Conservation (phyloP, 2,113 vertebrate species). For the Rhinoptilus africanus region DNA sequence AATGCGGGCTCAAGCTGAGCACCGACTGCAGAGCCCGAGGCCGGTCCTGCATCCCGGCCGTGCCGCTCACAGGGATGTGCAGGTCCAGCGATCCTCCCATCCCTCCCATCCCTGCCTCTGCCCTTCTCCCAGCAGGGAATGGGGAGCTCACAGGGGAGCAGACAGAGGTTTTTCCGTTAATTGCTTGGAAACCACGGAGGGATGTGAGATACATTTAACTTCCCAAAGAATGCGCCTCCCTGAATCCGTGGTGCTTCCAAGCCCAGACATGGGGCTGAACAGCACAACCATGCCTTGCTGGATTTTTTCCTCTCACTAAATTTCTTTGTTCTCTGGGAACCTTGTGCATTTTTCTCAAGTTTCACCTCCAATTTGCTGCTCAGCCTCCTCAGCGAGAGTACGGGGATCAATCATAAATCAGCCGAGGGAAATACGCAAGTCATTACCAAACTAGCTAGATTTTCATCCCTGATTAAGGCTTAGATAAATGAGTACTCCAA, state of each 20-base stretch:
- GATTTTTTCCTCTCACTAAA: not conserved
- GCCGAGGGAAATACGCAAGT: conserved; percentile 30
- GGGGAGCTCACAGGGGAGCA: not conserved
- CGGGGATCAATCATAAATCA: conserved; percentile 43
- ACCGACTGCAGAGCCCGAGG: not conserved
- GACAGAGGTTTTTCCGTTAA: not conserved
- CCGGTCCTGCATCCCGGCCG: not conserved
- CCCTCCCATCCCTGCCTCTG: not conserved
- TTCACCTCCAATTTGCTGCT: not conserved
- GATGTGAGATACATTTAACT: not conserved
- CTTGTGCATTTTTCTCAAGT: not conserved
- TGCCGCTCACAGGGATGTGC: not conserved
- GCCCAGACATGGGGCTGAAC: fast-evolving
- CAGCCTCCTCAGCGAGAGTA: not conserved
- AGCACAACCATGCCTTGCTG: not conserved
- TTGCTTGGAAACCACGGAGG: not conserved
- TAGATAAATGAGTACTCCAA: conserved; percentile 64
- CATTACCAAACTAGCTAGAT: conserved; percentile 55
- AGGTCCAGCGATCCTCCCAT: not conserved
- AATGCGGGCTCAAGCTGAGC: not conserved
- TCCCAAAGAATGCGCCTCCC: not conserved
- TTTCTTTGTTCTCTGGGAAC: conserved; percentile 8
- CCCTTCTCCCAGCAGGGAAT: not conserved
- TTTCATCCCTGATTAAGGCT: conserved; percentile 64
- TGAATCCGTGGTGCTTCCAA: not conserved